These are phyloP conservation scores for Caenorhabditis sp. DNA, from an alignment of 2,888 invertebrate species.

Conservation along the genomic window DNA sequence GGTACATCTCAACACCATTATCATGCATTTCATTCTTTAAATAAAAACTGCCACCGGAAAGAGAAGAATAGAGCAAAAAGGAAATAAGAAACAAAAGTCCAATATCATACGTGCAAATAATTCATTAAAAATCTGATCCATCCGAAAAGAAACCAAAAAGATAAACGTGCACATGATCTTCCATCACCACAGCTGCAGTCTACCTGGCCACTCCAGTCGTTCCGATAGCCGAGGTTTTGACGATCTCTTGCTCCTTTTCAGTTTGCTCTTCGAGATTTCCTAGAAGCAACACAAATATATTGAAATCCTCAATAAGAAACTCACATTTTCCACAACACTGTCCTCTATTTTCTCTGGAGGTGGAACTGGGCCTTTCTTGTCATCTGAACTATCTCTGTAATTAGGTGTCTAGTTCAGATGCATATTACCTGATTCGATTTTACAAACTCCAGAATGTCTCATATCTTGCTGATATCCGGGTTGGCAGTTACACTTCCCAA, in stretches of 20 bases:
- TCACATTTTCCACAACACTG: slow-evolving; percentile 8
- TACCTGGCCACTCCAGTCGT: slow-evolving; percentile 81
- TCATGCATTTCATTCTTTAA: slow-evolving; percentile 49
- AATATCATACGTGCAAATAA: slow-evolving; percentile 37
- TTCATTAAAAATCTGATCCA: slow-evolving; percentile 15
- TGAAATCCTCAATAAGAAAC: neutral
- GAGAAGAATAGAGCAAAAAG: slow-evolving; percentile 11
- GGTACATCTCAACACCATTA: slow-evolving; percentile 12
- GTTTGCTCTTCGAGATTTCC: slow-evolving; percentile 14
- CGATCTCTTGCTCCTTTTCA: slow-evolving; percentile 43
- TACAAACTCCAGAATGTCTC: slow-evolving; percentile 69
- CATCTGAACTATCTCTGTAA: neutral
- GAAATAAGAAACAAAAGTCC: slow-evolving; percentile 3
- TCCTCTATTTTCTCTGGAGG: neutral
- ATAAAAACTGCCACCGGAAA: slow-evolving; percentile 56
- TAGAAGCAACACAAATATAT: too few relatives aligned
- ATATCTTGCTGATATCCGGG: slow-evolving; percentile 75
- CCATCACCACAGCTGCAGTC: slow-evolving; percentile 49
- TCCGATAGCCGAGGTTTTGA: slow-evolving; percentile 75
- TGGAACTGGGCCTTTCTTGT: neutral
- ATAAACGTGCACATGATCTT: slow-evolving; percentile 36
- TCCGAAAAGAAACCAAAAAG: neutral
- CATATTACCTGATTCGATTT: slow-evolving; percentile 41
- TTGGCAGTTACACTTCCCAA: slow-evolving; percentile 80
- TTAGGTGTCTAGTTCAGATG: neutral